Conservation (phyloP, 1,140 invertebrate species). For the Ladona fulva region DNA sequence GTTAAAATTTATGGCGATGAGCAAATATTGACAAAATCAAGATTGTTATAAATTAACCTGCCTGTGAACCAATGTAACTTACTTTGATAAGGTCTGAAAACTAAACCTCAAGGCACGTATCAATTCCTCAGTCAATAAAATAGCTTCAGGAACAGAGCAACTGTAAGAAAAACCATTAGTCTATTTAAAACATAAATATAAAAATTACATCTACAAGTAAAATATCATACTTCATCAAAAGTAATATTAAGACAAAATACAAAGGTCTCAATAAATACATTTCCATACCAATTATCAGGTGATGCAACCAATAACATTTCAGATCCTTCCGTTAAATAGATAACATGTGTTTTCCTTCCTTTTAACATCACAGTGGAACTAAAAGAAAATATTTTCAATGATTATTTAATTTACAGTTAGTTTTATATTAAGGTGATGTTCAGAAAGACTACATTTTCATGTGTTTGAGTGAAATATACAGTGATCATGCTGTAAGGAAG, state of each 20-base stretch:
- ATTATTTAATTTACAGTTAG: too few relatives aligned
- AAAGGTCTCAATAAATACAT: neutral
- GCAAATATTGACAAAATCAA: too few relatives aligned
- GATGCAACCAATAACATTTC: constrained; percentile 45
- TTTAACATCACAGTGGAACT: constrained; percentile 45
- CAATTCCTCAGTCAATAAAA: constrained; percentile 39
- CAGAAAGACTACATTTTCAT: too few relatives aligned
- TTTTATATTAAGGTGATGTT: too few relatives aligned
- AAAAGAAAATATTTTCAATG: neutral
- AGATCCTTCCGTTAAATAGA: constrained; percentile 42
- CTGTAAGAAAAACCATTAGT: constrained; percentile 40
- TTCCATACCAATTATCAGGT: constrained; percentile 39
- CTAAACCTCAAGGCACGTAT: constrained; percentile 41
- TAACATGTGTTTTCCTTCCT: constrained; percentile 44
- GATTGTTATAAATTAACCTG: too few relatives aligned
- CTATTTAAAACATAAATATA: constrained; percentile 36
- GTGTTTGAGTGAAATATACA: too few relatives aligned
- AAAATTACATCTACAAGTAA: too few relatives aligned
- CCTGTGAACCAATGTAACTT: too few relatives aligned
- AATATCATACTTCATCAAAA: too few relatives aligned
- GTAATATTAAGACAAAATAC: too few relatives aligned
- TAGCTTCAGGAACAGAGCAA: constrained; percentile 39
- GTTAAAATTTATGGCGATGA: too few relatives aligned
- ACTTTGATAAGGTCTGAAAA: constrained; percentile 38
- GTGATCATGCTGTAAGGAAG: too few relatives aligned